Evolutionary conservation across 2,888 invertebrate species (phyloP).

Genomic region (Psylliodes chrysocephalus): DNA sequence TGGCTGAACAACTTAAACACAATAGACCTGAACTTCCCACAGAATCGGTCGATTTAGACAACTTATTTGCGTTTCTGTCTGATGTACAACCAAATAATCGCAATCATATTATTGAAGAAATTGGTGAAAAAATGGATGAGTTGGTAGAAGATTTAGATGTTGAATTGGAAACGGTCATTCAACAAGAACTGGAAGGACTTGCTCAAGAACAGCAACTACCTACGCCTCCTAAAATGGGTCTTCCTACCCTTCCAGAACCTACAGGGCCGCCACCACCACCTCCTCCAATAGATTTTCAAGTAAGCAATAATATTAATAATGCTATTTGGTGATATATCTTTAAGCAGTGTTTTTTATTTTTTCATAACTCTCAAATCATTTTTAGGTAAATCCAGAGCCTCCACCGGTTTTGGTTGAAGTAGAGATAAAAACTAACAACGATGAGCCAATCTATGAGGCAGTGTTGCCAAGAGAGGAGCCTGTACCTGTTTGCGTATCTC

Average conservation of each 20-base stretch:
- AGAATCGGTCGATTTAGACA: constrained; percentile 87
- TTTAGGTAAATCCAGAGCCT: constrained; percentile 38
- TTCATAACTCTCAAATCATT: neutral
- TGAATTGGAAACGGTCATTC: constrained; percentile 76
- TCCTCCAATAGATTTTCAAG: constrained; percentile 66
- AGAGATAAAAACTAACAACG: constrained; percentile 53
- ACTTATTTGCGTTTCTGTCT: constrained; percentile 88
- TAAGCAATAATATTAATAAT: too few species aligned
- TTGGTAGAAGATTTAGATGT: constrained; percentile 84
- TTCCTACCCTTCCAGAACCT: constrained; percentile 79
- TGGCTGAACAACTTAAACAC: constrained; percentile 77
- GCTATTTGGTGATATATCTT: too few species aligned
- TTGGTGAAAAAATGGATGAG: constrained; percentile 85
- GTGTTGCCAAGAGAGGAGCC: constrained; percentile 77
- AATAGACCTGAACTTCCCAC: constrained; percentile 66
- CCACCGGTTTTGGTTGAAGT: constrained; percentile 41
- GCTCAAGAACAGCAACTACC: constrained; percentile 60
- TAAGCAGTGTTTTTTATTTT: neutral
- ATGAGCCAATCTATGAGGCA: constrained; percentile 87
- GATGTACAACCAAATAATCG: constrained; percentile 74
- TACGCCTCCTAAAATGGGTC: constrained; percentile 66
- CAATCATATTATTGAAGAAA: constrained; percentile 78
- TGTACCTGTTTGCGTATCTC: constrained; percentile 53
- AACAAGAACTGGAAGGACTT: constrained; percentile 70
- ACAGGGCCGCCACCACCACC: constrained; percentile 70